A percentile compares a stretch with the other conserved stretches of the same genome.
phyloP scores from a whole-genome alignment of 2,113 vertebrate genomes.

The Esox niger region DNA sequence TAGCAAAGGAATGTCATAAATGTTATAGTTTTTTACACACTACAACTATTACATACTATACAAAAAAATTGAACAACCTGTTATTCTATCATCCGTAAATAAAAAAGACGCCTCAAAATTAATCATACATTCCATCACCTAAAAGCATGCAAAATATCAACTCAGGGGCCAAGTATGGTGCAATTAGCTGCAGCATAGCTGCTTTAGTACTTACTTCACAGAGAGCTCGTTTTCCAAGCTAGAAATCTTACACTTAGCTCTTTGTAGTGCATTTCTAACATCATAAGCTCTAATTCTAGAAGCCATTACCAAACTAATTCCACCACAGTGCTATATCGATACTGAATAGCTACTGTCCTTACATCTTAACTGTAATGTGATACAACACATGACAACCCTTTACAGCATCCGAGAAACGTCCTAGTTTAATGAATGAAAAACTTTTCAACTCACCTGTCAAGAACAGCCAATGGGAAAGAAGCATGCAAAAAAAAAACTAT shows the following conservation, averaged over 20 bases:
- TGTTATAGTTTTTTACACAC: no score
- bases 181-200: not conserved
- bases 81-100: no score
- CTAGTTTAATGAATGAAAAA: not conserved
- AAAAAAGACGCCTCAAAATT: no score
- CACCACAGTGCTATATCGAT: not conserved
- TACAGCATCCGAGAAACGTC: not conserved
- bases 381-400: not conserved
- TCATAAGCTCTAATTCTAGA: not conserved
- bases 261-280: slow-evolving; percentile 1
- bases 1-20: no score
- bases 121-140: no score
- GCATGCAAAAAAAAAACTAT: not conserved
- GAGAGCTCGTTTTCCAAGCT: slow-evolving; percentile 8
- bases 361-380: not conserved
- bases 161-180: not conserved
- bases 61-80: not conserved
- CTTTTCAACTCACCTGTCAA: not conserved
- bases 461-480: slow-evolving; percentile 1
- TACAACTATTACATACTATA: not conserved
- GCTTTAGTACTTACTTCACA: slow-evolving; percentile 15
- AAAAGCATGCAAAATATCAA: not conserved
- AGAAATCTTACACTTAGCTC: slow-evolving; percentile 6
- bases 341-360: slow-evolving; percentile 6
- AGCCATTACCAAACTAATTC: slow-evolving; percentile 10